Conservation (phyloP, 2,113 vertebrate genomes). For the Poeciliopsis turrubarensis region DNA sequence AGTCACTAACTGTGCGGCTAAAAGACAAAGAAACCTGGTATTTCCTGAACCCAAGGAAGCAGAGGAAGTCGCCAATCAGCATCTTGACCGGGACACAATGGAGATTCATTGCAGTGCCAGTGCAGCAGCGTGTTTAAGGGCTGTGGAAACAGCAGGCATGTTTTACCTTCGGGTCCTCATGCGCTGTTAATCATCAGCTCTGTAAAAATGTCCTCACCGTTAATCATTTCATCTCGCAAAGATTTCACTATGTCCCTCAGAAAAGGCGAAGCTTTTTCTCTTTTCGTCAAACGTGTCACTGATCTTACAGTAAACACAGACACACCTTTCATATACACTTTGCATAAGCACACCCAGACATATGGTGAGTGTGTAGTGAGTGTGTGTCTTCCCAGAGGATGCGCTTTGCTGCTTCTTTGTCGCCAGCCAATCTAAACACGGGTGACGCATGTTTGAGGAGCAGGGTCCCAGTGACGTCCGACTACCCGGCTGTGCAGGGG, state of each 20-base stretch:
- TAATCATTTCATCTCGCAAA: conserved; percentile 19
- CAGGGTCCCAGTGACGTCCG: conserved; percentile 31
- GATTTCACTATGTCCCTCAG: conserved; percentile 4
- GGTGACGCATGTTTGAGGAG: conserved; percentile 43
- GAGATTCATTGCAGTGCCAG: conserved; percentile 3
- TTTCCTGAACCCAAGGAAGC: conserved; percentile 62
- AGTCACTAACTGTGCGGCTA: not conserved
- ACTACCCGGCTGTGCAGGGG: conserved; percentile 5
- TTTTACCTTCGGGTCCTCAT: not conserved
- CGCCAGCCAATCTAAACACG: conserved; percentile 31
- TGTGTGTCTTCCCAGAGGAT: conserved; percentile 3
- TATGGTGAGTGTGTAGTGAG: not conserved
- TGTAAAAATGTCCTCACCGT: not conserved
- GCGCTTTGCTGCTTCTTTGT: conserved; percentile 21
- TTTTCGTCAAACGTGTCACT: conserved; percentile 26
- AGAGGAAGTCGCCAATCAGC: conserved; percentile 63
- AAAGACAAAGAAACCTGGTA: conserved; percentile 43
- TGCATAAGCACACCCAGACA: conserved; percentile 7
- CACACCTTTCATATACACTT: conserved; percentile 53
- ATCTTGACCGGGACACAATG: conserved; percentile 13
- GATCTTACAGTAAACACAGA: conserved; percentile 38
- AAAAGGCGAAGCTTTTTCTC: not conserved
- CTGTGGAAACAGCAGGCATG: conserved; percentile 37
- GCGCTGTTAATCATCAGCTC: conserved; percentile 53
- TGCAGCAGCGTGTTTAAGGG: conserved; percentile 50